Evolutionary conservation across 2,797 vertebrate species (phyloP).

Genomic region (Micrastur ruficollis): DNA sequence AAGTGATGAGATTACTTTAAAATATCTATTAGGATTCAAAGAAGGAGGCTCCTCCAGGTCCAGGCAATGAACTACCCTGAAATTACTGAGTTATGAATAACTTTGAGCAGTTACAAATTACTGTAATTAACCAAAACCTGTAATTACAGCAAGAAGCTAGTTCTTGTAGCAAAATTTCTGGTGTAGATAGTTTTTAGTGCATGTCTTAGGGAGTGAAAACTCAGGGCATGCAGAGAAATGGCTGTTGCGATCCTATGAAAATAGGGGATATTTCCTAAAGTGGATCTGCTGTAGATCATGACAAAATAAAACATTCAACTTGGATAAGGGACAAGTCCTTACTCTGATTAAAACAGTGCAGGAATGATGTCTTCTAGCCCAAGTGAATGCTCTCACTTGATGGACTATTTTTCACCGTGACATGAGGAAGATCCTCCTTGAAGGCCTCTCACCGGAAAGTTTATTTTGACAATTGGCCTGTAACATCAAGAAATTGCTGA

Average conservation of each 20-base stretch:
- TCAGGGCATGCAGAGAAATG: not conserved
- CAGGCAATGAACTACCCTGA: not conserved
- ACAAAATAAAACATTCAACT: not conserved
- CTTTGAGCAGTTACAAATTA: constrained; percentile 31
- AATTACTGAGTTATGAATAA: constrained; percentile 46
- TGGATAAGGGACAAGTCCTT: not conserved
- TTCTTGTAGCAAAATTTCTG: not conserved
- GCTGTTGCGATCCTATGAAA: not conserved
- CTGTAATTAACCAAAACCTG: not conserved
- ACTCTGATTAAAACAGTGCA: not conserved
- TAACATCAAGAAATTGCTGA: not conserved
- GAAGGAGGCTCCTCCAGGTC: not conserved
- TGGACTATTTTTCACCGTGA: not conserved
- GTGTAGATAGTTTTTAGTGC: not conserved
- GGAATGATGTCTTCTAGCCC: not conserved
- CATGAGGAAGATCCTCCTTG: not conserved
- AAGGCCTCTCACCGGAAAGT: not conserved
- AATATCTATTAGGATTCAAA: constrained; percentile 11
- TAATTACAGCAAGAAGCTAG: constrained; percentile 26
- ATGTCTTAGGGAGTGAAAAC: not conserved
- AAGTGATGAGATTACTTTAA: constrained; percentile 9
- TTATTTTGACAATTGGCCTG: not conserved
- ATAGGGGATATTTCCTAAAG: not conserved
- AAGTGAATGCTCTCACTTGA: not conserved
- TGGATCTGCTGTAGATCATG: not conserved